Conservation (phyloP, 2,797 vertebrate species). For the Arctocebus calabarensis region DNA sequence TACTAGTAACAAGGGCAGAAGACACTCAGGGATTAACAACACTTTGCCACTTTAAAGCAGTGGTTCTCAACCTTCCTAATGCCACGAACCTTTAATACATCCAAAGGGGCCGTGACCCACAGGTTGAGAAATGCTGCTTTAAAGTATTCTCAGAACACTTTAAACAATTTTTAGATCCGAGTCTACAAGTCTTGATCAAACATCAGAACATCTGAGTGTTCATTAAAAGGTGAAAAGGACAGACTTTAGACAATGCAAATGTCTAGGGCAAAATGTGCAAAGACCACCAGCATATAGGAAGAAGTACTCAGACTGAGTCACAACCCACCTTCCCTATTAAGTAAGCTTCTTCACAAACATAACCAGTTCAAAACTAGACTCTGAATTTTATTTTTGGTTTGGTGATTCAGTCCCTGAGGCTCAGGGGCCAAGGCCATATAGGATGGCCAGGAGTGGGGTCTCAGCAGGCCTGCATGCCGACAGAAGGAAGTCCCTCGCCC, state of each 20-base stretch:
- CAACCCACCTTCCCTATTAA: slow-evolving; percentile 70
- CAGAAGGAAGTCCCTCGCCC: neutral
- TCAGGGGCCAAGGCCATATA: slow-evolving; percentile 64
- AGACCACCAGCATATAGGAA: slow-evolving; percentile 15
- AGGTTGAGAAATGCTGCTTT: too few relatives aligned
- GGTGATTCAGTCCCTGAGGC: slow-evolving; percentile 80
- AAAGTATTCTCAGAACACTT: slow-evolving; percentile 54
- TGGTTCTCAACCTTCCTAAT: too few relatives aligned
- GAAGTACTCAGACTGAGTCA: slow-evolving; percentile 78
- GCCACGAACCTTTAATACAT: too few relatives aligned
- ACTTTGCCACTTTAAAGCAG: slow-evolving; percentile 15
- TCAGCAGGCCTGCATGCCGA: neutral
- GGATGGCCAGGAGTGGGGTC: neutral
- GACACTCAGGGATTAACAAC: slow-evolving; percentile 1
- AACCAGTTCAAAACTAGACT: slow-evolving; percentile 76
- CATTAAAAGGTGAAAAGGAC: slow-evolving; percentile 66
- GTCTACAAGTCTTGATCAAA: slow-evolving; percentile 57
- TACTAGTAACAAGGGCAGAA: slow-evolving; percentile 41
- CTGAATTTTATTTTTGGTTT: slow-evolving; percentile 82
- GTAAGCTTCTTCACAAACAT: slow-evolving; percentile 73
- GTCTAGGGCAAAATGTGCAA: slow-evolving; percentile 58
- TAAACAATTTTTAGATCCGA: slow-evolving; percentile 61
- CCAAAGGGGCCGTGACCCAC: too few relatives aligned
- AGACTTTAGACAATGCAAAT: slow-evolving; percentile 47
- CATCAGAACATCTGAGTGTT: slow-evolving; percentile 26